These are phyloP conservation scores for Stomorhina lunata DNA, from an alignment of 2,888 invertebrate species.

Conservation along the genomic window DNA sequence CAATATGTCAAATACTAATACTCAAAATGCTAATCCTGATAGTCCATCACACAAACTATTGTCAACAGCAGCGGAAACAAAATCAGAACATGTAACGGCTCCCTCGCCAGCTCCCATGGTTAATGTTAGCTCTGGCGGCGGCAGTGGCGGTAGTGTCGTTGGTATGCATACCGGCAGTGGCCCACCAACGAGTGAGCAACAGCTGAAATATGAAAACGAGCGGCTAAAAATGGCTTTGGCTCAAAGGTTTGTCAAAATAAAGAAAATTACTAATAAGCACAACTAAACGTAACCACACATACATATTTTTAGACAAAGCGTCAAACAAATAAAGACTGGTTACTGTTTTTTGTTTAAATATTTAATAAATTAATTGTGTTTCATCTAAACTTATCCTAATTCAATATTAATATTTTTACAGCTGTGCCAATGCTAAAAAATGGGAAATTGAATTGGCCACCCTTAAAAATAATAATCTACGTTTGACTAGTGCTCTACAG, in stretches of 20 bases:
- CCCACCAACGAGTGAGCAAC: constrained; percentile 83
- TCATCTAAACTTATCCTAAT: too few relatives aligned
- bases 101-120: constrained; percentile 73
- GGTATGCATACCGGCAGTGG: constrained; percentile 74
- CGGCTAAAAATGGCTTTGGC: constrained; percentile 95
- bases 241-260: too few relatives aligned
- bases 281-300: too few relatives aligned
- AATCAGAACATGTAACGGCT: constrained; percentile 72
- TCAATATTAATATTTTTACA: constrained; percentile 81
- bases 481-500: constrained; percentile 96
- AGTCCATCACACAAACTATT: constrained; percentile 80
- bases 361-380: too few relatives aligned
- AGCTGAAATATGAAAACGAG: constrained; percentile 98
- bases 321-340: too few relatives aligned
- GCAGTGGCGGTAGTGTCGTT: constrained; percentile 73
- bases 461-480: constrained; percentile 96
- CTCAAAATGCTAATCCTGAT: constrained; percentile 81
- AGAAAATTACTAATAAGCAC: too few relatives aligned
- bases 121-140: constrained; percentile 68
- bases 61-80: constrained; percentile 66
- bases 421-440: constrained; percentile 98
- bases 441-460: constrained; percentile 99
- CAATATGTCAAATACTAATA: constrained; percentile 81
- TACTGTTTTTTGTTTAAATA: too few relatives aligned
- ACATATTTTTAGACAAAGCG: too few relatives aligned